These are phyloP conservation scores for Megaceryle torquata DNA, from an alignment of 2,113 vertebrate species.

Conservation along the genomic window DNA sequence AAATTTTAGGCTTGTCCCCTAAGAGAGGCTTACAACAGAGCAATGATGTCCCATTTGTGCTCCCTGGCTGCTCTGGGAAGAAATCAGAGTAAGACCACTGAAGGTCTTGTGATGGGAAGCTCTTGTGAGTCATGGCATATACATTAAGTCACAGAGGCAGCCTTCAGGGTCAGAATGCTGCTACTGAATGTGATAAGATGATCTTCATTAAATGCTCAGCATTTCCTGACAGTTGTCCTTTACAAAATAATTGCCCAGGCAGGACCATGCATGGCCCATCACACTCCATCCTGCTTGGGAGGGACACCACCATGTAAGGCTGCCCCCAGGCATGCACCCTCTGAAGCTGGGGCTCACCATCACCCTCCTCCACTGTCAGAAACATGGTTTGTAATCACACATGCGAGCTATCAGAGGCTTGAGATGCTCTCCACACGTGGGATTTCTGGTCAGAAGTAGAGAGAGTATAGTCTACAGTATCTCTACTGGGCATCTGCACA, in stretches of 20 bases:
- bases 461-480: not conserved
- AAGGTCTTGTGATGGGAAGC: not conserved
- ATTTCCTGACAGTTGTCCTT: not conserved
- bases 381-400: not conserved
- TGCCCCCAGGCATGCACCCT: fast-evolving
- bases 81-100: not conserved
- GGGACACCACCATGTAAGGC: not conserved
- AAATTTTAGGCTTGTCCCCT: not conserved
- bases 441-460: not conserved
- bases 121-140: not conserved
- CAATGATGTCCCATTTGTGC: not conserved
- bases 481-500: not conserved
- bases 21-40: not conserved
- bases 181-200: not conserved
- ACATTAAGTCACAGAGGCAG: not conserved
- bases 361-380: not conserved
- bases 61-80: not conserved
- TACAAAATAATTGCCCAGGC: not conserved
- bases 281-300: not conserved
- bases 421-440: not conserved
- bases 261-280: not conserved
- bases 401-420: not conserved
- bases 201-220: not conserved
- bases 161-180: not conserved
- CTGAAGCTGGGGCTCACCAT: not conserved